Conservation (phyloP, 2,113 vertebrate species). For the Bambusicola thoracicus region DNA sequence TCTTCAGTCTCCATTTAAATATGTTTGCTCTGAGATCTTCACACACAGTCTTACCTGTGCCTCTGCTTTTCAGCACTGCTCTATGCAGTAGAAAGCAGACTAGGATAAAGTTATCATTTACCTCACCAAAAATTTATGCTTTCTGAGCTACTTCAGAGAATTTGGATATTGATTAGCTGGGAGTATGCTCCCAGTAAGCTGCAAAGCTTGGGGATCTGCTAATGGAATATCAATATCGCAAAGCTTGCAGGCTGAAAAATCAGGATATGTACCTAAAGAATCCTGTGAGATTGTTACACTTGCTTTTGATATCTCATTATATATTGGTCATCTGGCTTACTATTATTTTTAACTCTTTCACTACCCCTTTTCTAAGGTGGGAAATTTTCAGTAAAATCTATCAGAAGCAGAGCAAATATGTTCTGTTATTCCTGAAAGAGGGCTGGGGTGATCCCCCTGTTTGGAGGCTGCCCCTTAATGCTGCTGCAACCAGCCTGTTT, state of each 20-base stretch:
- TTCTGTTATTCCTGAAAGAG: neutral
- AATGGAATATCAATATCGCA: conserved; percentile 18
- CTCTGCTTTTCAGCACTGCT: neutral
- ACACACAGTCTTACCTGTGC: neutral
- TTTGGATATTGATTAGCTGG: neutral
- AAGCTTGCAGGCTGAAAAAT: neutral
- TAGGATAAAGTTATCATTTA: neutral
- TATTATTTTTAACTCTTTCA: neutral
- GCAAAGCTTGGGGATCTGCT: conserved; percentile 4
- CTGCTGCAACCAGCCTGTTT: neutral
- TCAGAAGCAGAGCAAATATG: neutral
- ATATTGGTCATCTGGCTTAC: neutral
- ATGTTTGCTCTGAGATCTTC: neutral
- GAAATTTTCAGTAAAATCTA: neutral
- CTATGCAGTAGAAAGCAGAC: neutral
- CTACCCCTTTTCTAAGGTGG: neutral
- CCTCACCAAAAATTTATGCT: neutral
- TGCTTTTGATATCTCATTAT: neutral
- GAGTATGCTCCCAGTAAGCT: neutral
- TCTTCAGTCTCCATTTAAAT: neutral
- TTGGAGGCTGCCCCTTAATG: neutral
- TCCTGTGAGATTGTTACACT: neutral
- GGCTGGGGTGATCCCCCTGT: neutral
- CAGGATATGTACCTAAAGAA: neutral
- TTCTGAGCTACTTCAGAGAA: conserved; percentile 18